A percentile compares a stretch with the other conserved stretches of the same genome.
Evolutionary conservation across 2,113 vertebrate genomes (phyloP).

Genomic region (Scalopus aquaticus): DNA sequence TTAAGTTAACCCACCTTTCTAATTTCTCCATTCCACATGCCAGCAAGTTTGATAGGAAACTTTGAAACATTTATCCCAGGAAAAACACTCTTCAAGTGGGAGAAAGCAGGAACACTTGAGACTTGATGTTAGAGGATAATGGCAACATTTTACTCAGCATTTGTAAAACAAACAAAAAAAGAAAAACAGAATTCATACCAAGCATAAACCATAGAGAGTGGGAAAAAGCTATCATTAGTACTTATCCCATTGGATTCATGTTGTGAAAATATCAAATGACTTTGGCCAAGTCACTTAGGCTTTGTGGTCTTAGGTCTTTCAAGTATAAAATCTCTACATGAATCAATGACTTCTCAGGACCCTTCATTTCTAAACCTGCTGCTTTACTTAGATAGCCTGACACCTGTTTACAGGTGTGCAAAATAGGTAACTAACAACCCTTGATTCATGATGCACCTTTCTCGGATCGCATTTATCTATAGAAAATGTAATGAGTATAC

Average conservation of each 20-base stretch:
- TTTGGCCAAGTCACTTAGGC: neutral
- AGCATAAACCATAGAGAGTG: constrained; percentile 18
- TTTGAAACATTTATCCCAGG: constrained; percentile 62
- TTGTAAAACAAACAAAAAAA: constrained; percentile 17
- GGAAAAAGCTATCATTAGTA: neutral
- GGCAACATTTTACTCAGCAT: constrained; percentile 19
- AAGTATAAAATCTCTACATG: neutral
- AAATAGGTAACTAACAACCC: neutral
- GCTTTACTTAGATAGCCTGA: neutral
- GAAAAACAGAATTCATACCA: constrained; percentile 52
- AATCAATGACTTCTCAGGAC: neutral
- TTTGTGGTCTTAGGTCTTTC: neutral
- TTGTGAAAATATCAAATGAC: neutral
- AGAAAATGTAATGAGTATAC: neutral
- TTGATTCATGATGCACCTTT: neutral
- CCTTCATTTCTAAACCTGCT: neutral
- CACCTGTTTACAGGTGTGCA: neutral
- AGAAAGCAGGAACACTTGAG: neutral
- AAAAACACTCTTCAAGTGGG: neutral
- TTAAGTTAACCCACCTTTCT: neutral
- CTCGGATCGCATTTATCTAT: neutral
- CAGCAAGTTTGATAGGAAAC: constrained; percentile 42
- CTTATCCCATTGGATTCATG: neutral
- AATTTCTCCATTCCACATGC: neutral
- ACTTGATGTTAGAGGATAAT: neutral